Evolutionary conservation across 2,113 vertebrate genomes (phyloP).

Genomic region (Mus musculus): GRCm39 chr13:25366501-25367000

Average conservation of each 20-base stretch:
- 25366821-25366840: not conserved
- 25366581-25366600: not conserved
- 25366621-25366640: not conserved
- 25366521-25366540: not conserved
- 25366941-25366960: not conserved
- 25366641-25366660: not conserved
- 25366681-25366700: not conserved
- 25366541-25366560: not conserved
- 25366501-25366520: not conserved
- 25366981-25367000: not conserved
- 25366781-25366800: not conserved
- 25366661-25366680: not conserved
- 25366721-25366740: not conserved
- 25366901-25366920: not conserved
- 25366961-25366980: not conserved
- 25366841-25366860: not conserved
- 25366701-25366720: not conserved
- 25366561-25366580: not conserved
- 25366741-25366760: not conserved
- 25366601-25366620: not conserved
- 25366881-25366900: not conserved
- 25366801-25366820: not conserved
- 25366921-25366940: fast-evolving
- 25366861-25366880: not conserved
- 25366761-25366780: not conserved